Evolutionary conservation across 2,113 vertebrate species (phyloP), one percentile per base, ranked within the genome.

Genomic region (Gallinago jamesoni): DNA sequence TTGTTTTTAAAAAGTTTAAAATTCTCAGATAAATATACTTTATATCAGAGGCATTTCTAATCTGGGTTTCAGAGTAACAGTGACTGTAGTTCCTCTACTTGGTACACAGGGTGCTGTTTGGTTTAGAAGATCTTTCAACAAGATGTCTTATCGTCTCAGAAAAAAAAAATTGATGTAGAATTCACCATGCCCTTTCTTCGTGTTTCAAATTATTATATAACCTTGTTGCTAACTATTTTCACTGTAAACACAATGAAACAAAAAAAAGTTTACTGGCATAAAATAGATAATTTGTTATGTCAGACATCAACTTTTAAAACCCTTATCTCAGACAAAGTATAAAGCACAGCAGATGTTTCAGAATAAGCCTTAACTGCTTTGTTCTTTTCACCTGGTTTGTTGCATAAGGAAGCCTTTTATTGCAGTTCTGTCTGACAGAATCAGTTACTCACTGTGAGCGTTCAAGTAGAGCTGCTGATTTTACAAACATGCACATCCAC

Each of bases 391-490:
- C 41, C 59, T 90, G 64, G 6, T 39, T 88, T 88, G 20, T 39
- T 90, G 67, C 9, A 7, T 16, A 12, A 0, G 0, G 45, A 70
- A 94, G 23, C 37, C 31, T 86, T 74, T 85, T 69, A 15, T 10
- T 88, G 50, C 52, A 55, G 22, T 45, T 93, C 75, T 72, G 56
- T 86, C 90, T 83, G 43, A 67, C 47, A 39, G 88, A 90, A 84
- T 88, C 68, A 94, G 67, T 75, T 69, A 10, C 75, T 94, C 1
- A 1, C 63, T 33, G 2, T 48, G 16, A 94, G 64, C 64, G 48
- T 77, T 83, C 75, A 60, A 28, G 62, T 37, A 78, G 55, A 95
- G 59, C 39, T 87, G 77, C 78, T 93, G 93, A 91, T 94, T 91
- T 91, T 87, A 73, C 89, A 90, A 86, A 91, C 83, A 41, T 30